Evolutionary conservation across 2,888 invertebrate species (phyloP).

Genomic region (Pheosia tremula): DNA sequence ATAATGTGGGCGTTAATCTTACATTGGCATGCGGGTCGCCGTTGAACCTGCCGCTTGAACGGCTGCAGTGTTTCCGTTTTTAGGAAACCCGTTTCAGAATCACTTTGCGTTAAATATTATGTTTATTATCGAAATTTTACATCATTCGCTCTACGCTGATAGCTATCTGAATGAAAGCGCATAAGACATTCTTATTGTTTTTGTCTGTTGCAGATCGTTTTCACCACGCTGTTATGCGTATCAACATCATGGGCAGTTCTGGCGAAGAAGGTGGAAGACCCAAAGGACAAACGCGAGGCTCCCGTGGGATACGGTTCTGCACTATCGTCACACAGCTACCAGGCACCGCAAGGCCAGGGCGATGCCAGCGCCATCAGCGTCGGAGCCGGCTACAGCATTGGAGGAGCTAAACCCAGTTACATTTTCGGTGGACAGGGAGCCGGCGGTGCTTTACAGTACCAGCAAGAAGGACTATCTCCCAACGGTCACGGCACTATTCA

Average conservation of each 20-base stretch:
- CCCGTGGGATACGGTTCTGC: constrained; percentile 56
- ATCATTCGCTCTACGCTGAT: constrained; percentile 18
- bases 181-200: constrained; percentile 30
- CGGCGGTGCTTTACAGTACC: constrained; percentile 55
- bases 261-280: constrained; percentile 62
- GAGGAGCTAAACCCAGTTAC: constrained; percentile 69
- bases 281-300: constrained; percentile 75
- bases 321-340: constrained; percentile 49
- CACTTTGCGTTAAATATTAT: constrained; percentile 47
- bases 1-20: constrained; percentile 72
- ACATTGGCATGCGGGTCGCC: constrained; percentile 72
- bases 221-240: constrained; percentile 67
- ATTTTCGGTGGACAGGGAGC: constrained; percentile 59
- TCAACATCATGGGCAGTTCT: constrained; percentile 67
- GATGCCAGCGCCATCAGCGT: constrained; percentile 74
- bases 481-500: constrained; percentile 64
- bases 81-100: constrained; percentile 58
- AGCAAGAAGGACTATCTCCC: constrained; percentile 57
- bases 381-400: constrained; percentile 78
- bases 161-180: constrained; percentile 28
- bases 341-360: constrained; percentile 57
- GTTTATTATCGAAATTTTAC: constrained; percentile 32
- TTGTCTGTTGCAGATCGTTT: constrained; percentile 66
- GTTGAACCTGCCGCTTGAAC: constrained; percentile 51
- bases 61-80: constrained; percentile 51